Percentiles rank a stretch among this genome's conserved stretches.
These are phyloP conservation scores for Cataglyphis albicans DNA, from an alignment of 2,888 invertebrate genomes.

Conservation along the genomic window DNA sequence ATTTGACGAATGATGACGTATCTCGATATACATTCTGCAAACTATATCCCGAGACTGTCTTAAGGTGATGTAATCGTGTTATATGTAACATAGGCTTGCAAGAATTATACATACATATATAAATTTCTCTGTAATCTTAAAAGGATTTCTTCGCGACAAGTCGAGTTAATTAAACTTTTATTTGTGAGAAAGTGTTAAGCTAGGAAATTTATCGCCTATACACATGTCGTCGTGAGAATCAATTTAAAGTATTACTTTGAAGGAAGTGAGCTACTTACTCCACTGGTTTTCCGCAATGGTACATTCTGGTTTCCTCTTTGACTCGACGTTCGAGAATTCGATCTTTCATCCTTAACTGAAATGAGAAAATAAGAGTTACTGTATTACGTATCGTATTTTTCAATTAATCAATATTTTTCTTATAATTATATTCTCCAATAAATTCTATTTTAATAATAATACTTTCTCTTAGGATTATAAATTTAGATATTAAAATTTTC, in stretches of 20 bases:
- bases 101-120: not conserved
- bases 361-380: conserved; percentile 48
- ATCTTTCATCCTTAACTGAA: conserved; percentile 85
- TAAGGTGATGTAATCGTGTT: not conserved
- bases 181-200: not conserved
- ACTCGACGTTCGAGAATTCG: conserved; percentile 80
- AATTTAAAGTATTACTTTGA: conserved; percentile 13
- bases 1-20: conserved; percentile 22
- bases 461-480: not conserved
- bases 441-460: conserved; percentile 28
- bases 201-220: not conserved
- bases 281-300: conserved; percentile 83
- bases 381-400: not conserved
- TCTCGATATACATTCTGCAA: conserved; percentile 3
- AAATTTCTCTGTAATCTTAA: not conserved
- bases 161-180: conserved; percentile 12
- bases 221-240: not conserved
- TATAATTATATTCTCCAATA: not conserved
- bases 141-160: not conserved
- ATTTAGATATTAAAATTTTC: not conserved
- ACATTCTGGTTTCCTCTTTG: conserved; percentile 83
- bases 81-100: not conserved
- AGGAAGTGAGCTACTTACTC: conserved; percentile 80
- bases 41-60: not conserved
- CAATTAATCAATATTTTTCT: not conserved